phyloP scores from a whole-genome alignment of 2,113 vertebrate species.

The Ancistrus triradiatus region DNA sequence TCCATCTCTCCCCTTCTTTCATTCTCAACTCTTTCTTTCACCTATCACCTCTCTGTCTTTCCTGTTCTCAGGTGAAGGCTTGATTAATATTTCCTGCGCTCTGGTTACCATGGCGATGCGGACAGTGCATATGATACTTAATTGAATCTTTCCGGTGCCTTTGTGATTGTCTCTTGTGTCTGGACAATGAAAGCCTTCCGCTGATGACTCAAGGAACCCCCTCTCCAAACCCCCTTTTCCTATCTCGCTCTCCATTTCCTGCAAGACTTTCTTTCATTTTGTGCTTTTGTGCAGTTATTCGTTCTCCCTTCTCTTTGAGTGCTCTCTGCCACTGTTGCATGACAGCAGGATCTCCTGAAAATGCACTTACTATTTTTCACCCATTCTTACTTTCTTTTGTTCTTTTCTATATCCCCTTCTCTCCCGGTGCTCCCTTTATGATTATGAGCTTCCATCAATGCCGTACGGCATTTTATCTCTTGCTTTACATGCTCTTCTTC shows the following conservation, averaged over 20 bases:
- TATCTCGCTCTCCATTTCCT: constrained; percentile 13
- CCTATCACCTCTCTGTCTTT: constrained; percentile 38
- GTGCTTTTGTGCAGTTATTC: constrained; percentile 24
- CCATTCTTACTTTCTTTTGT: neutral
- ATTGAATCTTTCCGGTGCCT: constrained; percentile 97
- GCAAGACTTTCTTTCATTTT: constrained; percentile 22
- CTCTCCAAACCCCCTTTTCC: constrained; percentile 38
- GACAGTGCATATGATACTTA: constrained; percentile 99
- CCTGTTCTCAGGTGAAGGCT: constrained; percentile 68
- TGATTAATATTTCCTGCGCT: constrained; percentile 99
- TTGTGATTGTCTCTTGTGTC: constrained; percentile 73
- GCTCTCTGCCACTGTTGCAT: neutral
- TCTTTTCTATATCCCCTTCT: constrained; percentile 19
- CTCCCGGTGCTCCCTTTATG: constrained; percentile 58
- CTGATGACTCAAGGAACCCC: constrained; percentile 60
- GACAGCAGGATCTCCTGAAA: constrained; percentile 6
- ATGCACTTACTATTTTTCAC: constrained; percentile 1
- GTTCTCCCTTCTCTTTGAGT: constrained; percentile 18
- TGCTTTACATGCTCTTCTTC: constrained; percentile 6
- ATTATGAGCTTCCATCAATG: constrained; percentile 18
- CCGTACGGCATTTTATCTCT: constrained; percentile 40
- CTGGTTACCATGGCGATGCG: constrained; percentile 99
- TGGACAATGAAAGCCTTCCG: constrained; percentile 71
- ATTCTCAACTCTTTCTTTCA: constrained; percentile 17
- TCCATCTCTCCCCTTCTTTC: constrained; percentile 39